phyloP scores from a whole-genome alignment of 2,888 invertebrate species.

The Drosophila infuscata region DNA sequence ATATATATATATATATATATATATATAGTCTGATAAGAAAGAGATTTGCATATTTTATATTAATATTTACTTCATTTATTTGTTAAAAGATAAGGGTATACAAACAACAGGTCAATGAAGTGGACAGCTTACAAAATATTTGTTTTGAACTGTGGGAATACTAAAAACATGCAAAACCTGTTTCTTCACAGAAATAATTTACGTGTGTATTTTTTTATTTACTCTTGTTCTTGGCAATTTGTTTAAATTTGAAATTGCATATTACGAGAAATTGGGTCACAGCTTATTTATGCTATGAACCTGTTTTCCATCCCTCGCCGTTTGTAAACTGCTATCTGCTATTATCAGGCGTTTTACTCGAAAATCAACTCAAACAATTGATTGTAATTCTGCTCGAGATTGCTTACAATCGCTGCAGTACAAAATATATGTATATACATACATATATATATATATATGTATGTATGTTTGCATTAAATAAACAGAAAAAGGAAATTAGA shows the following conservation, averaged over 20 bases:
- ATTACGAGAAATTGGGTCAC: background rate
- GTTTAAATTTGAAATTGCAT: background rate
- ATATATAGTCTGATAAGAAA: background rate
- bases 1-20: background rate
- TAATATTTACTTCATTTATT: background rate
- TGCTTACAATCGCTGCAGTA: background rate
- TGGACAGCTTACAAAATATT: background rate
- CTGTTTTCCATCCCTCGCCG: constrained; percentile 15
- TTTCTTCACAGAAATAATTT: background rate
- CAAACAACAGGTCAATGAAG: background rate
- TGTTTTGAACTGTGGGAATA: background rate
- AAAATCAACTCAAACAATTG: constrained; percentile 36
- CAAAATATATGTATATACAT: background rate
- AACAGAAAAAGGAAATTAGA: background rate
- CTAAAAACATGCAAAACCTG: background rate
- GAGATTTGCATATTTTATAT: background rate
- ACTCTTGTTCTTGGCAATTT: background rate
- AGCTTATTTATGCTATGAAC: background rate
- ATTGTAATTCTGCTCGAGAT: constrained; percentile 31
- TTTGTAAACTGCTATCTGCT: constrained; percentile 22
- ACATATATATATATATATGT: background rate
- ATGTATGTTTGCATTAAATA: background rate
- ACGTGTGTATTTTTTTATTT: background rate
- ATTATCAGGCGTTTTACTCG: constrained; percentile 29
- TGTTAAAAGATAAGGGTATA: background rate